A percentile compares a stretch with the other conserved stretches of the same genome.
phyloP scores from a whole-genome alignment of 2,888 invertebrate species.

The Heliconius ethilla region DNA sequence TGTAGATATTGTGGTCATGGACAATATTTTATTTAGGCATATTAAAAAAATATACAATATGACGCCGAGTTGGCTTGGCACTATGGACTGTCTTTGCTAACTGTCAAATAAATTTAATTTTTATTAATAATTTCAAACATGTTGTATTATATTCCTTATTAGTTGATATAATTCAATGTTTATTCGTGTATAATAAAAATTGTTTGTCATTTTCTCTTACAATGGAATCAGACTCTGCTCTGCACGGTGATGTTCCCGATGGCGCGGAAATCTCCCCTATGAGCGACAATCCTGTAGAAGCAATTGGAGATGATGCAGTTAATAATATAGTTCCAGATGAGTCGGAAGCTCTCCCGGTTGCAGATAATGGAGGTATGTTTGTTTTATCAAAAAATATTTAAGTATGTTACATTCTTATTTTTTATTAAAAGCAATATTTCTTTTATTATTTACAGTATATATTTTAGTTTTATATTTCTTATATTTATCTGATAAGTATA shows the following conservation, averaged over 20 bases:
- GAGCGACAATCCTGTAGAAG: conserved; percentile 68
- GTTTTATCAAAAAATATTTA: conserved; percentile 1
- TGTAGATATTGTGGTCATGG: not conserved
- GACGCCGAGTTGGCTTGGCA: conserved; percentile 49
- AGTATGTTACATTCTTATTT: not conserved
- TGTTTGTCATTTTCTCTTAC: conserved; percentile 45
- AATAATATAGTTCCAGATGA: conserved; percentile 67
- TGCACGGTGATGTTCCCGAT: conserved; percentile 70
- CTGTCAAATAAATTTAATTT: conserved; percentile 62
- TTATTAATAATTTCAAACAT: conserved; percentile 57
- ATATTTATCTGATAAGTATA: not conserved
- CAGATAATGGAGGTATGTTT: conserved; percentile 62
- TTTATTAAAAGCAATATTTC: not conserved
- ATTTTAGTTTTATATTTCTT: not conserved
- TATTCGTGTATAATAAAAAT: conserved; percentile 50
- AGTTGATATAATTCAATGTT: conserved; percentile 59
- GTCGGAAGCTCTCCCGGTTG: conserved; percentile 56
- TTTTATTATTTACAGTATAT: not conserved
- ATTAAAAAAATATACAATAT: conserved; percentile 20
- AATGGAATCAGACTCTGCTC: conserved; percentile 75
- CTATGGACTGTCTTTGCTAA: conserved; percentile 45
- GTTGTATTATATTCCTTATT: conserved; percentile 51
- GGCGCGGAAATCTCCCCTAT: conserved; percentile 78
- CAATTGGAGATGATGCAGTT: conserved; percentile 64
- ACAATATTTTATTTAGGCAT: not conserved